These are phyloP conservation scores for Tenthredo livida DNA, from an alignment of 2,888 invertebrate genomes.

Conservation along the genomic window DNA sequence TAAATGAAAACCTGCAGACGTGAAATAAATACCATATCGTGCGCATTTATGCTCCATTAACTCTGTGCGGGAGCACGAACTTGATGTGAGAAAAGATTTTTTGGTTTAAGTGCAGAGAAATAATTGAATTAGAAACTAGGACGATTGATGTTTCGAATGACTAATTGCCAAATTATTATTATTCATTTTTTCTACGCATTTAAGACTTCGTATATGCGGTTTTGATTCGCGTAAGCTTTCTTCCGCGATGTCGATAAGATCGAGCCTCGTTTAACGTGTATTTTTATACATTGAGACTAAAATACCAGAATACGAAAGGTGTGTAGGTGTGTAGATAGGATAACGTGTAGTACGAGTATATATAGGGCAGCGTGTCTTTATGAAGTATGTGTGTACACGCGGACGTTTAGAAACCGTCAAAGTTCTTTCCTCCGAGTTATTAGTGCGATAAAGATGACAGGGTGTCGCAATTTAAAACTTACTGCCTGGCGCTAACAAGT, in stretches of 20 bases:
- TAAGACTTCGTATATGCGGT: not conserved
- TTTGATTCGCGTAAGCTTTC: not conserved
- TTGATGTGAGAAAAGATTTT: not conserved
- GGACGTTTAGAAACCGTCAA: conserved; percentile 14
- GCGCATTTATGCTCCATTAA: not conserved
- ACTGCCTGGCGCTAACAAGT: conserved; percentile 13
- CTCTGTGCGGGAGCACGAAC: not conserved
- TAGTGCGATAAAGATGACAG: conserved; percentile 31
- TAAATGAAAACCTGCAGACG: not conserved
- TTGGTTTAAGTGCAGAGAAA: not conserved
- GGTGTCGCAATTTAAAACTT: conserved; percentile 28
- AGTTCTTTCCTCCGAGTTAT: conserved; percentile 18
- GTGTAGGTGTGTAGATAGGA: not conserved
- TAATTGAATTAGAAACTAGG: not conserved
- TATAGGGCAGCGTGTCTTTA: not conserved
- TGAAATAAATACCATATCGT: not conserved
- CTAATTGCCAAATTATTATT: not conserved
- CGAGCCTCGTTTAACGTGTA: not conserved
- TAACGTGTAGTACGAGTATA: not conserved
- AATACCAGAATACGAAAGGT: conserved; percentile 5
- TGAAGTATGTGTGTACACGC: not conserved
- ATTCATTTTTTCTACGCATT: not conserved
- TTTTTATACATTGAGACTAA: conserved; percentile 14
- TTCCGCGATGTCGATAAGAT: not conserved
- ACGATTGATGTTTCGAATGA: not conserved